A percentile compares a stretch with the other conserved stretches of the same genome.
Conservation (phyloP, 2,113 vertebrate genomes). For the Phrynocephalus versicolor region DNA sequence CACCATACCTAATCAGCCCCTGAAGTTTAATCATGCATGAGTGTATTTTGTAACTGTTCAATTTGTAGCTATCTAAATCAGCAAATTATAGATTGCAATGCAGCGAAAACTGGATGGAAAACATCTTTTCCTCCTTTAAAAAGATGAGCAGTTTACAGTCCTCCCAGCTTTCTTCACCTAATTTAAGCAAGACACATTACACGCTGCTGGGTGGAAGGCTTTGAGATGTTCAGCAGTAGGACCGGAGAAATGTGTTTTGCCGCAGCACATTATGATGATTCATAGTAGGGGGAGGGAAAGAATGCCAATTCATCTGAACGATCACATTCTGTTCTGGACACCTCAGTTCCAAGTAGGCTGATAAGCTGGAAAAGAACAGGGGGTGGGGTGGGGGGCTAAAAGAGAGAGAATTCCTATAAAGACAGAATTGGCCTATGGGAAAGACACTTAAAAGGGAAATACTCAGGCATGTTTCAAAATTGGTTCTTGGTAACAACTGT, state of each 20-base stretch:
- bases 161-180: no score
- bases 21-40: not conserved
- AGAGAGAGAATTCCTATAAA: not conserved
- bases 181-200: not conserved
- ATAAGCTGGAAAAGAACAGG: not conserved
- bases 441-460: not conserved
- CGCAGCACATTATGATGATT: not conserved
- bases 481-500: not conserved
- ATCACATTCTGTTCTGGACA: not conserved
- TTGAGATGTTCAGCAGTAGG: not conserved
- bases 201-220: not conserved
- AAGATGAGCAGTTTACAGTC: no score
- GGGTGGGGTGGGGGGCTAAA: not conserved
- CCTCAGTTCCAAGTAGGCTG: not conserved
- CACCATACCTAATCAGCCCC: not conserved
- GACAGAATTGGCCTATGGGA: not conserved
- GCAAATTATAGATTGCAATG: not conserved
- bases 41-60: not conserved
- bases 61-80: not conserved
- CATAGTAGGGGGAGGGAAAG: not conserved
- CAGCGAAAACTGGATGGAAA: not conserved
- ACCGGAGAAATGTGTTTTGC: not conserved
- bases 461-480: no score
- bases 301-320: not conserved
- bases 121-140: not conserved